phyloP scores from a whole-genome alignment of 2,113 vertebrate genomes.

The Tor tambroides region DNA sequence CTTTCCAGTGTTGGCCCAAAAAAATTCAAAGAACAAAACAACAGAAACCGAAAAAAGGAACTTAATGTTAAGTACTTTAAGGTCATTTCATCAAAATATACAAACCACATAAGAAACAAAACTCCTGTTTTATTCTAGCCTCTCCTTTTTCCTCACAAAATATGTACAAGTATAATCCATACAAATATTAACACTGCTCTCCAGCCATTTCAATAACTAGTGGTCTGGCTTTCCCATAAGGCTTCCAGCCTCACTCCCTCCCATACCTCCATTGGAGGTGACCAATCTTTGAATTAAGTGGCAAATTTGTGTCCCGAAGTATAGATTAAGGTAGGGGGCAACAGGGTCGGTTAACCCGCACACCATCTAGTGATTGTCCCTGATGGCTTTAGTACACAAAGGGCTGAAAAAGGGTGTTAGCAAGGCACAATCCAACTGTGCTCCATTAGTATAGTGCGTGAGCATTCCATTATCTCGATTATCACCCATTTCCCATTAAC shows the following conservation, averaged over 20 bases:
- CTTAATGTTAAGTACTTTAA: conserved; percentile 58
- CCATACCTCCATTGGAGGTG: conserved; percentile 58
- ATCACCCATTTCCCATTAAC: conserved; percentile 28
- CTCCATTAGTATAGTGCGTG: conserved; percentile 1
- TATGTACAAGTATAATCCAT: conserved; percentile 50
- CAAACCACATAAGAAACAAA: conserved; percentile 40
- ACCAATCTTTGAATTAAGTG: conserved; percentile 53
- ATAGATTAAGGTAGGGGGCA: conserved; percentile 49
- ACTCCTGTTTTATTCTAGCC: conserved; percentile 41
- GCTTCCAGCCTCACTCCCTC: conserved; percentile 36
- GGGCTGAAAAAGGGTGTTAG: conserved; percentile 34
- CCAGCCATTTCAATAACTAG: conserved; percentile 46
- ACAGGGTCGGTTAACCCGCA: conserved; percentile 41
- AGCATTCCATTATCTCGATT: conserved; percentile 7
- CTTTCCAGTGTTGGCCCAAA: conserved; percentile 45
- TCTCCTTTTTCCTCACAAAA: conserved; percentile 41
- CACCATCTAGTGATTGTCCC: conserved; percentile 50
- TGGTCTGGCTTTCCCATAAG: conserved; percentile 36
- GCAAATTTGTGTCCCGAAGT: conserved; percentile 53
- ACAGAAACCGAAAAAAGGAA: conserved; percentile 55
- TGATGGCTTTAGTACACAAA: conserved; percentile 38
- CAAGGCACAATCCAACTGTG: conserved; percentile 53
- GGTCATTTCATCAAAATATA: conserved; percentile 58
- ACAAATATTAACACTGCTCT: conserved; percentile 63
- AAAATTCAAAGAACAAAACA: conserved; percentile 33